These are phyloP conservation scores for Dissostichus mawsoni DNA, from an alignment of 2,113 vertebrate genomes.

Conservation along the genomic window DNA sequence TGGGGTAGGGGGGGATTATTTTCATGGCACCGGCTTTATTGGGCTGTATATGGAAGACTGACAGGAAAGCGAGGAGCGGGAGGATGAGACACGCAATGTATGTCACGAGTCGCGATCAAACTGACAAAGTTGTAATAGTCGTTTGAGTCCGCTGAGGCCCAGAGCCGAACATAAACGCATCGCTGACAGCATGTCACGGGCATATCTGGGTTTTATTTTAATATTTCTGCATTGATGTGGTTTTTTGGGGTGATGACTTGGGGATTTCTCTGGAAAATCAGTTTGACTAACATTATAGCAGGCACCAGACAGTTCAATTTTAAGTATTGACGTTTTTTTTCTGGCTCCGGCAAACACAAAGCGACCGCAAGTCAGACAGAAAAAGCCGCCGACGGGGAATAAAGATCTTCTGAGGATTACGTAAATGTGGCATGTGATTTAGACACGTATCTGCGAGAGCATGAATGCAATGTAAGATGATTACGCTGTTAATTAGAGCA, in stretches of 20 bases:
- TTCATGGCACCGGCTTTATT: constrained; percentile 67
- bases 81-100: constrained; percentile 63
- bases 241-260: constrained; percentile 55
- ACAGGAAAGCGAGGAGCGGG: constrained; percentile 47
- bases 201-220: constrained; percentile 63
- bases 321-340: constrained; percentile 54
- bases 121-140: constrained; percentile 70
- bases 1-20: constrained; percentile 61
- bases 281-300: constrained; percentile 55
- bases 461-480: constrained; percentile 57
- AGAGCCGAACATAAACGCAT: constrained; percentile 38
- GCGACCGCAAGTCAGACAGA: constrained; percentile 38
- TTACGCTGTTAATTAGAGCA: constrained; percentile 69
- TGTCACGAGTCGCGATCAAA: constrained; percentile 65
- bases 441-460: constrained; percentile 53
- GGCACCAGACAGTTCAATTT: constrained; percentile 39
- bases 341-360: constrained; percentile 36
- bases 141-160: constrained; percentile 54
- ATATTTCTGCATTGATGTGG: constrained; percentile 59
- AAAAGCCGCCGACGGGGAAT: constrained; percentile 44
- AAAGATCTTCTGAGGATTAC: constrained; percentile 72
- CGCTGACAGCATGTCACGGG: constrained; percentile 65
- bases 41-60: constrained; percentile 55
- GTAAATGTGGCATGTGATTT: constrained; percentile 66
- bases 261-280: constrained; percentile 57